Conservation (phyloP, 2,113 vertebrate species). For the Onychostoma macrolepis region DNA sequence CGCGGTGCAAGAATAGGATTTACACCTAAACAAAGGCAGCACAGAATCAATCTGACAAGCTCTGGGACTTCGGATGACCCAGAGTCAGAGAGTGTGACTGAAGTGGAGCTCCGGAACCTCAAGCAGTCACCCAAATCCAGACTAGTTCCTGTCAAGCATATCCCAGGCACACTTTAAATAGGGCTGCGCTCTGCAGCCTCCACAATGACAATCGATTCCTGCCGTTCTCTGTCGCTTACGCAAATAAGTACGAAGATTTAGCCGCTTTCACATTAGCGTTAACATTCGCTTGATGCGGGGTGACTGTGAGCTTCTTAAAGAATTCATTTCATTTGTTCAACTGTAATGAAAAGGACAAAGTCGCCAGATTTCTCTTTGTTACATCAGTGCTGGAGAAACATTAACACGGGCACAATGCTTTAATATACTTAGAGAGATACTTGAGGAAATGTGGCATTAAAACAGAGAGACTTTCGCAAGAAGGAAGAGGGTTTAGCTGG, state of each 20-base stretch:
- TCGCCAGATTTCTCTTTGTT: constrained; percentile 35
- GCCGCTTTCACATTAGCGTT: constrained; percentile 14
- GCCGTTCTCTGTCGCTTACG: background rate
- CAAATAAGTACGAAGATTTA: constrained; percentile 15
- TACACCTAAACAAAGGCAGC: constrained; percentile 33
- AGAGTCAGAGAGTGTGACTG: constrained; percentile 43
- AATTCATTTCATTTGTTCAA: constrained; percentile 26
- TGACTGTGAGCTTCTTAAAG: constrained; percentile 41
- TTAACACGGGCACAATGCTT: constrained; percentile 36
- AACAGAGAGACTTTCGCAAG: constrained; percentile 7
- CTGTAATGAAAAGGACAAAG: constrained; percentile 38
- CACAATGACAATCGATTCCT: constrained; percentile 42
- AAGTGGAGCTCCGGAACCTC: constrained; percentile 31
- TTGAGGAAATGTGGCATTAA: constrained; percentile 39
- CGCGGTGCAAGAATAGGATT: constrained; percentile 30
- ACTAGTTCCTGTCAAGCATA: constrained; percentile 39
- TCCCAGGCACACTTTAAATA: constrained; percentile 19
- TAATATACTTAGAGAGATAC: constrained; percentile 25
- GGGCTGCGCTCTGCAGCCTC: background rate
- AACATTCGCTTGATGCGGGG: background rate
- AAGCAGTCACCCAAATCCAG: constrained; percentile 42
- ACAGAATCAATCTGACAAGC: constrained; percentile 44
- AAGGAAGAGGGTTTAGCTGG: background rate
- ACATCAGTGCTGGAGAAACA: constrained; percentile 36
- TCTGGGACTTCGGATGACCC: constrained; percentile 45